Base-by-base conservation (phyloP, 2,113 vertebrate genomes). In the Protomyctophum bolini region DNA sequence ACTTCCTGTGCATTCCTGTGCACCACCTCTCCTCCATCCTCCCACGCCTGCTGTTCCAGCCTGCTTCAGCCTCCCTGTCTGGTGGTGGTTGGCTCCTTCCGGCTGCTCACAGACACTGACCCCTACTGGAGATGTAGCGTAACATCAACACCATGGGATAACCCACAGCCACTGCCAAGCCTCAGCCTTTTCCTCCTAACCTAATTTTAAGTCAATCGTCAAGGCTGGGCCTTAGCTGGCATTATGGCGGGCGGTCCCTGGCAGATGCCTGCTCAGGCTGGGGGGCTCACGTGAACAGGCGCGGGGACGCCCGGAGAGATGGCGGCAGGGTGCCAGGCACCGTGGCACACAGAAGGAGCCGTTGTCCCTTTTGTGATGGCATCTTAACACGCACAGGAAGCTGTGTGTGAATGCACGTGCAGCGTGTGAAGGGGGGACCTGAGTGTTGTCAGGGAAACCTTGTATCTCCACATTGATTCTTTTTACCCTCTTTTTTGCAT, bases 1-100 rank as follows among this genome's bases (percentile, higher is more conserved):
- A n/a, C 46, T 12, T 72, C 68, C 33, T 41, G 3, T 51, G 81
- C 87, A 85, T 88, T 85, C 83, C 84, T 41, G 28, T 14, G 46
- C 74, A 69, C 47, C 70, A 77, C n/a, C 55, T 14, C 55, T 14
- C 5, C 55, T 64, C 58, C 10, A 0, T 58, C 69, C n/a, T 5
- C 64, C 58, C 62, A 72, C 6, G 5, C 51, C 51, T 54, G 51
- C 51, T 54, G 51, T 54, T 11, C n/a, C 51, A 2, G 51, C 12
- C 51, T 10, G 51, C 12, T 12, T 54, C 49, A 50, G 49, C 60
- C 49, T 70, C 8, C 7, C 55, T 60, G 21, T 62, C 57, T 49
- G 11, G 45, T 33, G 11, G 45, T 41, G 5, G 33, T 41, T 10
- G n/a, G 47, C 56, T 59, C 8, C 15, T 50, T 79, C 56, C 50